Percentiles rank a stretch among this genome's conserved stretches.
These are phyloP conservation scores for Protobothrops flavoviridis DNA, from an alignment of 2,113 vertebrate species.

Conservation along the genomic window DNA sequence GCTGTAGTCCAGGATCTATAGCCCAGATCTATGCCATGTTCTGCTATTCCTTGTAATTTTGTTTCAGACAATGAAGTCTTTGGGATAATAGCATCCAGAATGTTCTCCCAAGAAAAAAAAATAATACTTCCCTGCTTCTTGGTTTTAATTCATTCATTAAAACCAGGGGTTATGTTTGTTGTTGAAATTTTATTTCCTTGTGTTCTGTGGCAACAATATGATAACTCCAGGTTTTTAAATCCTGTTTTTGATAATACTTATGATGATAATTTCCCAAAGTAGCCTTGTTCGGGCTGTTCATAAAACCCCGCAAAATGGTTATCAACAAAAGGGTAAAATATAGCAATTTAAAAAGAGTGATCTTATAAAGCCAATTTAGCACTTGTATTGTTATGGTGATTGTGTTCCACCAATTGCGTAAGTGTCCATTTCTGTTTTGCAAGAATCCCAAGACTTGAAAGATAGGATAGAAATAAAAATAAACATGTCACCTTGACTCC, in stretches of 20 bases:
- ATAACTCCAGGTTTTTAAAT: background rate
- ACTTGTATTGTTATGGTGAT: background rate
- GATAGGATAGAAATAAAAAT: background rate
- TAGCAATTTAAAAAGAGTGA: background rate
- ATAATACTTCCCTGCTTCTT: background rate
- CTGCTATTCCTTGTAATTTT: background rate
- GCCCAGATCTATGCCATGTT: background rate
- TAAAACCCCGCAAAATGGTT: background rate
- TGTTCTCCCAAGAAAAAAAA: background rate
- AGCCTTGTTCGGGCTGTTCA: background rate
- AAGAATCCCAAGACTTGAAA: background rate
- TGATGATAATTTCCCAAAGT: background rate
- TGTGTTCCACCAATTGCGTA: background rate
- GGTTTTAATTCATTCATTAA: background rate
- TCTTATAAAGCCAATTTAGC: background rate
- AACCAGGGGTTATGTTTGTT: background rate
- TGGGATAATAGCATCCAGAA: background rate
- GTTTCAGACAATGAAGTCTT: background rate
- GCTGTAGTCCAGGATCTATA: background rate
- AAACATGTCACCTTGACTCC: conserved; percentile 12
- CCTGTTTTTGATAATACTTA: background rate
- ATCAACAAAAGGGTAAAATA: background rate
- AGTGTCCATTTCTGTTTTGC: background rate
- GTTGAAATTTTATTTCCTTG: background rate
- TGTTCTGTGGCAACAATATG: background rate